These are phyloP conservation scores for Echinometra lucunter DNA, from an alignment of 53 echinoderm and acorn worm species.

Conservation along the genomic window DNA sequence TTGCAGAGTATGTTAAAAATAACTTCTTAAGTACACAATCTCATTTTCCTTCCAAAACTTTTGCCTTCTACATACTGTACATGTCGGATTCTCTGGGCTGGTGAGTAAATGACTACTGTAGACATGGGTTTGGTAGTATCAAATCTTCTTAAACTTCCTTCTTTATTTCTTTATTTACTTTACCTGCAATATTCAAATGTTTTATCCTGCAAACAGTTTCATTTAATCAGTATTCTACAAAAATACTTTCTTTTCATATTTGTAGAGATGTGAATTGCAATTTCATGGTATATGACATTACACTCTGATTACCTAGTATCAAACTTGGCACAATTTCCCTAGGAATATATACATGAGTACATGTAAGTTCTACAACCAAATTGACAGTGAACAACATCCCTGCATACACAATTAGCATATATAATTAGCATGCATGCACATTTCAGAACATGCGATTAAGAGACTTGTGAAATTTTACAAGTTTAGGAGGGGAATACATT, in stretches of 20 bases:
- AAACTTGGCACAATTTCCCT: constrained; percentile 23
- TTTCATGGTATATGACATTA: background rate
- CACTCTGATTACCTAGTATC: background rate
- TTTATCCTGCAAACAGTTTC: background rate
- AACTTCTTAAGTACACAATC: background rate
- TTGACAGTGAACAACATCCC: background rate
- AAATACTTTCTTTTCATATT: background rate
- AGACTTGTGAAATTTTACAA: background rate
- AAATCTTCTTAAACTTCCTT: background rate
- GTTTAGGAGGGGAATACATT: background rate
- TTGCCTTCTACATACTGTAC: background rate
- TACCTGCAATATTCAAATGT: too few species aligned
- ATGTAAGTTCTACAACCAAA: background rate
- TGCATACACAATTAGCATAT: background rate
- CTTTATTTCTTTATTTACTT: background rate
- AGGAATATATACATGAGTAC: background rate
- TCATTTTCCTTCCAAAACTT: background rate
- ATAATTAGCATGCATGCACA: background rate
- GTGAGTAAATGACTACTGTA: background rate
- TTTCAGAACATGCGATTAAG: background rate
- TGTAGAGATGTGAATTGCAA: background rate
- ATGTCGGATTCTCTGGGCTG: background rate
- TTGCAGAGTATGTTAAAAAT: background rate
- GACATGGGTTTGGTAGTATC: background rate
- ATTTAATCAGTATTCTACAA: background rate